phyloP scores from a whole-genome alignment of 2,113 vertebrate species.

The Myiagra hebetior region DNA sequence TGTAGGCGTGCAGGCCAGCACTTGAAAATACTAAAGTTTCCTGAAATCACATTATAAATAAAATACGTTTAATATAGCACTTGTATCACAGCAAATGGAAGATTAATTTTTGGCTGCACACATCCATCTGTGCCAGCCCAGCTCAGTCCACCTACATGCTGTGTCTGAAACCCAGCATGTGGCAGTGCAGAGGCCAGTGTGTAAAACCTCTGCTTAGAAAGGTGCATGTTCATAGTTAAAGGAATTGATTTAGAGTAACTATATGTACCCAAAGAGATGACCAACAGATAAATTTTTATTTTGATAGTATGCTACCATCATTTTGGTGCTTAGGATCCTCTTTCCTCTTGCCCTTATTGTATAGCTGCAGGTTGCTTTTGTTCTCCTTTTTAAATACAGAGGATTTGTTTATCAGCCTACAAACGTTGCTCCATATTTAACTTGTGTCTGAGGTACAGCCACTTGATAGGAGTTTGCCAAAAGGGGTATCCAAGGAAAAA shows the following conservation, averaged over 20 bases:
- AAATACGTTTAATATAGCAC: fast-evolving
- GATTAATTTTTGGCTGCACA: background rate
- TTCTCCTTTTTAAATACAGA: background rate
- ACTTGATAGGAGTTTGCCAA: background rate
- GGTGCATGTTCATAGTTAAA: background rate
- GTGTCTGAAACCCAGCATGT: background rate
- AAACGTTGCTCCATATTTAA: background rate
- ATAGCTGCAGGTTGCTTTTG: background rate
- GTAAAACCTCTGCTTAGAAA: background rate
- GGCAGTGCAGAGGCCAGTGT: background rate
- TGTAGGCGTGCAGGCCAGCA: background rate
- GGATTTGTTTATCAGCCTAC: background rate
- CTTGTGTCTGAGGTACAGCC: background rate
- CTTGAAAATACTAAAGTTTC: background rate
- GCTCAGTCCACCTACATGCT: fast-evolving
- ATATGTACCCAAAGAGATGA: background rate
- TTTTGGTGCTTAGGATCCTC: background rate
- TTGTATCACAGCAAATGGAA: background rate
- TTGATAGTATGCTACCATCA: fast-evolving
- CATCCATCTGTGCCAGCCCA: background rate
- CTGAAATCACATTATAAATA: background rate
- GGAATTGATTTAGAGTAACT: too few species aligned
- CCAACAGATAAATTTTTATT: background rate
- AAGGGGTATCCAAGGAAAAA: background rate
- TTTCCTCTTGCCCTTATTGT: background rate